Base-by-base conservation (phyloP, 2,113 vertebrate species). In the Chlorodrepanis virens region DNA sequence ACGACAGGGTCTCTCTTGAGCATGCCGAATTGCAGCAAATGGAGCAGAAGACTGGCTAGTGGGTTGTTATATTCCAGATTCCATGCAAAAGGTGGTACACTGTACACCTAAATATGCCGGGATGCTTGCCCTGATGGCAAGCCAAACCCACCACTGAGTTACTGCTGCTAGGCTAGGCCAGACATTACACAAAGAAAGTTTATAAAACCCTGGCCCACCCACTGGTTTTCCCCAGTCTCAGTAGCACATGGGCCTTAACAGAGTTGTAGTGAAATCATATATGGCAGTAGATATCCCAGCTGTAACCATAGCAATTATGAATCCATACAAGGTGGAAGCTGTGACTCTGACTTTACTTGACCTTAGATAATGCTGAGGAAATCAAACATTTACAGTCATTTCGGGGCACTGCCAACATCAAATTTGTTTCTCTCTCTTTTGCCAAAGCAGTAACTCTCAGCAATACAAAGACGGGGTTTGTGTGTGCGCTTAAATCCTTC, bases 1-100 rank as follows among this genome's bases (percentile, higher is more conserved):
- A 95, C 93, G 4, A 83, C 6, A 31, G 92, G 92, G 80, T 50
- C 83, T 82, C 95, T 92, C 85, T 47, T 6, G 65, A 83, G 28
- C 49, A n/a, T 35, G 69, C 60, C 0, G 22, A 82, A 90, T 13
- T 69, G 61, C 47, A 88, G 94, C 88, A 97, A 97, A 96, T 96
- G 83, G 90, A 96, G 92, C 93, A 96, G 94, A 96, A 96, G 92
- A 92, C 69, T 39, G 77, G 86, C 80, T 84, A 93, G 90, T 86
- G 59, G 56, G 83, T 53, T 94, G 83, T 68, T 78, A 4, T 13
- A 65, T 28, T 78, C 72, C 92, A 82, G 64, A 92, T 37, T 90
- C 49, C 56, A 14, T 7, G 23, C 16, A 82, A 92, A 83, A 94
- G 68, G 83, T 53, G 57, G 44, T 64, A 74, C 53, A 68, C 68